Evolutionary conservation across 2,113 vertebrate species (phyloP).

Genomic region (Pipra filicauda): DNA sequence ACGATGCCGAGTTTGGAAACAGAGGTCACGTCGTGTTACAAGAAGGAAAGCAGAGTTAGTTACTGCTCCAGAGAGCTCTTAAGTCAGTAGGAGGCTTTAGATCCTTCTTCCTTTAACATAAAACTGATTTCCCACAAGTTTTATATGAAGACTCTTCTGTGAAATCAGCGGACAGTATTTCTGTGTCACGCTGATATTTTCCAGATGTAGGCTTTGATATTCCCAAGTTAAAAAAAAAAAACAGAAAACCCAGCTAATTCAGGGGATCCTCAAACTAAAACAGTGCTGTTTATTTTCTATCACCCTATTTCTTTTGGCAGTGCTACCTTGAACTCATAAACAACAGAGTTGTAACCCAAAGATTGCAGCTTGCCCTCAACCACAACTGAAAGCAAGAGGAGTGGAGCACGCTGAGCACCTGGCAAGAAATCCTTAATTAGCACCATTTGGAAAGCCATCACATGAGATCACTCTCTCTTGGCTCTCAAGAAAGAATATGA

Average conservation of each 20-base stretch:
- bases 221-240: background rate
- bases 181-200: background rate
- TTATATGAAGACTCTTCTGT: background rate
- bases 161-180: conserved; percentile 8
- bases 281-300: background rate
- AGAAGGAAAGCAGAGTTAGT: background rate
- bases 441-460: conserved; percentile 33
- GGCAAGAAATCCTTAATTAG: conserved; percentile 40
- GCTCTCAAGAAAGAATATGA: conserved; percentile 37
- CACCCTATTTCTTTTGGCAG: background rate
- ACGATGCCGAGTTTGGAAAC: background rate
- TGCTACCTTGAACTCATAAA: background rate
- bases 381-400: conserved; percentile 1
- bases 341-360: background rate
- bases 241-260: background rate
- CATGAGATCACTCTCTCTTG: conserved; percentile 63
- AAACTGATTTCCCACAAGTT: conserved; percentile 17
- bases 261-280: background rate
- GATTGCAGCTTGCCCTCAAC: background rate
- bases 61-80: conserved; percentile 2
- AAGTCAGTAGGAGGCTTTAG: conserved; percentile 39
- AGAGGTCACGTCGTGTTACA: background rate
- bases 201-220: conserved; percentile 32
- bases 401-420: conserved; percentile 8
- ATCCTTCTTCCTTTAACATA: conserved; percentile 24